Conservation (phyloP, 2,888 invertebrate species). For the Nomada flava region DNA sequence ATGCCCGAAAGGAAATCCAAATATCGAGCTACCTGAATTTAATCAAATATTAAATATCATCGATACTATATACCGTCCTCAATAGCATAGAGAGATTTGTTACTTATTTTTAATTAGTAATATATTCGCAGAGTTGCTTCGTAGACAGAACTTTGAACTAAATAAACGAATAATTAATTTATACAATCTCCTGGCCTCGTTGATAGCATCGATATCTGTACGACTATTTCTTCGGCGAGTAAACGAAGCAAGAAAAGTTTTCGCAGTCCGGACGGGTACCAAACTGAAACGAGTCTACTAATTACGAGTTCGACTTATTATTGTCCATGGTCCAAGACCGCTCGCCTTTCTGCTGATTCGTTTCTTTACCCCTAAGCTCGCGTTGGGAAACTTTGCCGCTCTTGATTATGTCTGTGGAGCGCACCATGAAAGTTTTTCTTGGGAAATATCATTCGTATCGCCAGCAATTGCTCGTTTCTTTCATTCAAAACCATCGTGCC, state of each 20-base stretch:
- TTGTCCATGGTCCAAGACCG: constrained; percentile 26
- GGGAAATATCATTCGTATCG: constrained; percentile 5
- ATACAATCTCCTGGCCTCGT: no score
- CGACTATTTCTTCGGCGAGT: no score
- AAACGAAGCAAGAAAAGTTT: neutral
- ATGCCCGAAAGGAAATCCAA: no score
- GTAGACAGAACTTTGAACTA: no score
- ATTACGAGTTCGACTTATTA: constrained; percentile 53
- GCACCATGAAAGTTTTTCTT: constrained; percentile 24
- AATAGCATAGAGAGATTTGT: no score
- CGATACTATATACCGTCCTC: no score
- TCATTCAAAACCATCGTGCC: neutral
- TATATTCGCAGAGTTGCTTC: no score
- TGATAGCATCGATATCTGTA: no score
- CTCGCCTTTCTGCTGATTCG: neutral
- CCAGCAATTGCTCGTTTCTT: constrained; percentile 7
- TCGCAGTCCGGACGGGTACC: neutral
- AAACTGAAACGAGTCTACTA: constrained; percentile 27
- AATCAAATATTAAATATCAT: no score
- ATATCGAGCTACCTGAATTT: no score
- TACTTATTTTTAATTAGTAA: no score
- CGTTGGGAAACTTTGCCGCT: constrained; percentile 7
- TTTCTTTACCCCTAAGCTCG: constrained; percentile 12
- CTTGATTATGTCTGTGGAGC: constrained; percentile 20
- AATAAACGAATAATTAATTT: no score